A percentile compares a stretch with the other conserved stretches of the same genome.
Evolutionary conservation across 2,113 vertebrate genomes (phyloP).

Genomic region (Channa maculata): DNA sequence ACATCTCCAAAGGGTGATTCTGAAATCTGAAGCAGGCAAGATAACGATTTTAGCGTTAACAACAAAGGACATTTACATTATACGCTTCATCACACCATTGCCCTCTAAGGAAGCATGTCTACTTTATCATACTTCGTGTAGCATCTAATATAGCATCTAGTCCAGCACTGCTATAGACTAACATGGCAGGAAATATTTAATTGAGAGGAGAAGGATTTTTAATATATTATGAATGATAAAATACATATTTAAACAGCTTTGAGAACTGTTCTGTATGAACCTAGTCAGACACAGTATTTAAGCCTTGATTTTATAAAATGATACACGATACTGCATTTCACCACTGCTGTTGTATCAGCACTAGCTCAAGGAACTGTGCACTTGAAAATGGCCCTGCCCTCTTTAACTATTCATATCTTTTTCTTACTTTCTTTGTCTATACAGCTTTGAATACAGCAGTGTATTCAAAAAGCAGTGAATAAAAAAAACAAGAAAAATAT

Average conservation of each 20-base stretch:
- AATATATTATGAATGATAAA: slow-evolving; percentile 28
- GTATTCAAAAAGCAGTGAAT: too few species aligned
- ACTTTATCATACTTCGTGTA: neutral
- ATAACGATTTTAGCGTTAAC: slow-evolving; percentile 10
- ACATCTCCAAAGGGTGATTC: slow-evolving; percentile 1
- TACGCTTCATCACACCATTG: neutral
- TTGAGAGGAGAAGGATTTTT: slow-evolving; percentile 17
- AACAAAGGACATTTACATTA: neutral
- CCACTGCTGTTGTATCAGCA: slow-evolving; percentile 1
- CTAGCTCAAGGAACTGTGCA: neutral
- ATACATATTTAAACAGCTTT: slow-evolving; percentile 33
- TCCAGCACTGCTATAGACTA: slow-evolving; percentile 3
- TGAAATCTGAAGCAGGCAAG: neutral
- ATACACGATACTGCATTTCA: slow-evolving; percentile 1
- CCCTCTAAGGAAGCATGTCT: neutral
- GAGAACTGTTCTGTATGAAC: slow-evolving; percentile 12
- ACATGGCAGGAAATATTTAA: slow-evolving; percentile 27
- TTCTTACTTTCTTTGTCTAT: neutral
- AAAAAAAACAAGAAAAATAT: neutral
- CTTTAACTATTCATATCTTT: neutral
- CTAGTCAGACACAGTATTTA: neutral
- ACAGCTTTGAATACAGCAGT: too few species aligned
- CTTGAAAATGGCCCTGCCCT: too few species aligned
- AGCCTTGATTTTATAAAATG: neutral
- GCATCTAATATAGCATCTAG: slow-evolving; percentile 2